Conservation (phyloP, 2,113 vertebrate species). For the Steatornis caripensis region DNA sequence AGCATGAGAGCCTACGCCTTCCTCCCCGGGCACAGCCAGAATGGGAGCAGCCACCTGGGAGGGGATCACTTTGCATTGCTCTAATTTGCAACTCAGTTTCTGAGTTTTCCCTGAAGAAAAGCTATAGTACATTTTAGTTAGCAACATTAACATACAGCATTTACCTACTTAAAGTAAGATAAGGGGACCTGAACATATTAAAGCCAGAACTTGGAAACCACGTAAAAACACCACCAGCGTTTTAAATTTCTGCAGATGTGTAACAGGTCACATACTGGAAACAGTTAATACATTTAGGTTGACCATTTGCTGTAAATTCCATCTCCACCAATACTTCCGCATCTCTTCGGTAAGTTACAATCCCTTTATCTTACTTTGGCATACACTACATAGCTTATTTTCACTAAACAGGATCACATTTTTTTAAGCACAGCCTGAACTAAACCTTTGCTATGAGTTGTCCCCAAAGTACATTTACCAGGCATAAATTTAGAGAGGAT, state of each 20-base stretch:
- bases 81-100: constrained; percentile 37
- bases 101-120: constrained; percentile 71
- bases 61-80: constrained; percentile 51
- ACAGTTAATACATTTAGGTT: background rate
- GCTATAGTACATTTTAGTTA: constrained; percentile 24
- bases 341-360: background rate
- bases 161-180: constrained; percentile 19
- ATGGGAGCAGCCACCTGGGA: background rate
- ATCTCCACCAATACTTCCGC: background rate
- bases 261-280: background rate
- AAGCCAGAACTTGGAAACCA: constrained; percentile 47
- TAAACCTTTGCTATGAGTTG: background rate
- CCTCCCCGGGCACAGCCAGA: background rate
- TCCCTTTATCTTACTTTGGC: constrained; percentile 5
- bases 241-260: background rate
- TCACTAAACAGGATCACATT: background rate
- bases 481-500: background rate
- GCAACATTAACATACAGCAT: constrained; percentile 16
- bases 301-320: background rate
- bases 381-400: constrained; percentile 5
- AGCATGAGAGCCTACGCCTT: background rate
- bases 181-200: constrained; percentile 12
- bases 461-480: background rate
- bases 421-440: background rate
- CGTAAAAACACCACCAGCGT: background rate